Evolutionary conservation across 2,888 invertebrate genomes (phyloP).

Genomic region (Hirtodrosophila histrioides): DNA sequence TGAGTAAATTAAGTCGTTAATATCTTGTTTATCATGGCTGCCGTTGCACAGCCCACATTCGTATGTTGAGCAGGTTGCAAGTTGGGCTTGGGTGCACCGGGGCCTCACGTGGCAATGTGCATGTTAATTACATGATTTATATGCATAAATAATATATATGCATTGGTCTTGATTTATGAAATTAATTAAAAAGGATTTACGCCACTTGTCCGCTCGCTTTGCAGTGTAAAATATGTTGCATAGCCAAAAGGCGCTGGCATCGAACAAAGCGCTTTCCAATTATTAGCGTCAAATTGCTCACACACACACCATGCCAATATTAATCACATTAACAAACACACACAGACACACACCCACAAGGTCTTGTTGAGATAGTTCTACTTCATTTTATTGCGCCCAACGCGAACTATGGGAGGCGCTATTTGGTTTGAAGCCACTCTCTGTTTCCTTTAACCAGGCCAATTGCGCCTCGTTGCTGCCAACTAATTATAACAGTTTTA

Average conservation of each 20-base stretch:
- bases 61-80: slow-evolving; percentile 42
- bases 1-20: slow-evolving; percentile 79
- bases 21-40: slow-evolving; percentile 76
- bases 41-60: slow-evolving; percentile 23
- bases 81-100: slow-evolving; percentile 9
- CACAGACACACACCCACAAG: slow-evolving; percentile 6
- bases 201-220: slow-evolving; percentile 7
- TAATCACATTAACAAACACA: slow-evolving; percentile 24
- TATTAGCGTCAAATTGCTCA: slow-evolving; percentile 29
- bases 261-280: slow-evolving; percentile 21
- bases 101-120: slow-evolving; percentile 46
- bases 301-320: not conserved
- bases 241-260: slow-evolving; percentile 50
- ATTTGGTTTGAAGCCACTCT: slow-evolving; percentile 11
- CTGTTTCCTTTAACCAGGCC: slow-evolving; percentile 23
- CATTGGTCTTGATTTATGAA: slow-evolving; percentile 74
- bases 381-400: slow-evolving; percentile 59
- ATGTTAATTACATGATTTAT: slow-evolving; percentile 80
- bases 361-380: slow-evolving; percentile 49
- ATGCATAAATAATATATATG: slow-evolving; percentile 55
- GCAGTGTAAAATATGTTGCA: slow-evolving; percentile 59
- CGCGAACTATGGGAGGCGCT: slow-evolving; percentile 34
- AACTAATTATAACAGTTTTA: slow-evolving; percentile 79
- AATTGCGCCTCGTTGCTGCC: slow-evolving; percentile 43
- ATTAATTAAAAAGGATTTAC: slow-evolving; percentile 72